Evolutionary conservation across 1,140 invertebrate species (phyloP).

Genomic region (Leptestheria dahalacensis): DNA sequence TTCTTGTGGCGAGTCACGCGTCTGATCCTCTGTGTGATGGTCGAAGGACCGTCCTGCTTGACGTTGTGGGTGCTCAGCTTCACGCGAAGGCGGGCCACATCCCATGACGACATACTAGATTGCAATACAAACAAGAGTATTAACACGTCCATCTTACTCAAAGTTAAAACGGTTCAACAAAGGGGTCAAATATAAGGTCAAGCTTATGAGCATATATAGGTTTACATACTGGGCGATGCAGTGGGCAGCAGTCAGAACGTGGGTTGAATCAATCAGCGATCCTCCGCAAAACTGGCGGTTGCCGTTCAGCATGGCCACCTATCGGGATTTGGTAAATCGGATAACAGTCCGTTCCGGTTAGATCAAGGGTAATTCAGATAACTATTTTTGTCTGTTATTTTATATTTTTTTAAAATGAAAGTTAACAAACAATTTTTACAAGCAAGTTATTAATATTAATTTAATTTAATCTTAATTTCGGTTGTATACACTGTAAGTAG

Average conservation of each 20-base stretch:
- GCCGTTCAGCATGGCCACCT: slow-evolving; percentile 58
- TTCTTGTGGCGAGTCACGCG: slow-evolving; percentile 65
- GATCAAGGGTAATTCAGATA: background rate
- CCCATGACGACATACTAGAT: slow-evolving; percentile 69
- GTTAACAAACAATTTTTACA: background rate
- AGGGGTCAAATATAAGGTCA: no score
- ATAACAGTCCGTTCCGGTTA: background rate
- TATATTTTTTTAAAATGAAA: background rate
- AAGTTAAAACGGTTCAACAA: background rate
- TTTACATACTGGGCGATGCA: slow-evolving; percentile 79
- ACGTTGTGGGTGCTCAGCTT: slow-evolving; percentile 70
- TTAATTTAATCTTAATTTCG: slow-evolving; percentile 16
- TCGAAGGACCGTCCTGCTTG: slow-evolving; percentile 35
- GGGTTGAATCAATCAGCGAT: slow-evolving; percentile 62
- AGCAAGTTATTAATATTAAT: background rate
- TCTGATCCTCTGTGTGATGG: slow-evolving; percentile 36
- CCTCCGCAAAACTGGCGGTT: slow-evolving; percentile 79
- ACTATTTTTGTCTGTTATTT: background rate
- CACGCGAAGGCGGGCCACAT: slow-evolving; percentile 62
- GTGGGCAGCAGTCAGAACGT: slow-evolving; percentile 78
- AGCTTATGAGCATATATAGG: no score
- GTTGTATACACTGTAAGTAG: background rate
- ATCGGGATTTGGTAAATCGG: no score
- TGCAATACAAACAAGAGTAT: background rate
- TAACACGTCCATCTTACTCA: background rate